These are phyloP conservation scores for Astur gentilis DNA, from an alignment of 2,113 vertebrate species.

Conservation along the genomic window DNA sequence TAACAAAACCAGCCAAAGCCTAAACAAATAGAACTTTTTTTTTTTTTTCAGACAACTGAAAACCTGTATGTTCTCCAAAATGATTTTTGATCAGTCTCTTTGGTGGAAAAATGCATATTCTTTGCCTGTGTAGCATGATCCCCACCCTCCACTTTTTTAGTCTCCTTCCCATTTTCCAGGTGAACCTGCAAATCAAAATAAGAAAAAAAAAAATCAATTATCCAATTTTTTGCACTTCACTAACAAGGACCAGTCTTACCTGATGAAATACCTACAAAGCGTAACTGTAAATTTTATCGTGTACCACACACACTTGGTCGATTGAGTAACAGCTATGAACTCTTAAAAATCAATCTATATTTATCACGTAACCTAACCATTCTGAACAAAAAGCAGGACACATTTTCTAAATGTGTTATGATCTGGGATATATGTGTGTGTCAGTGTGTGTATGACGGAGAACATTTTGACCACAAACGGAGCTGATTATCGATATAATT, in stretches of 20 bases:
- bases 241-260: constrained; percentile 26
- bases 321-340: neutral
- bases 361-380: neutral
- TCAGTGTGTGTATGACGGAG: neutral
- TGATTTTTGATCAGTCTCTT: neutral
- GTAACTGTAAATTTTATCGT: neutral
- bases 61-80: neutral
- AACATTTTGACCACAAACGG: constrained; percentile 60
- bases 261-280: constrained; percentile 35
- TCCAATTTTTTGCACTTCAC: neutral
- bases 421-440: neutral
- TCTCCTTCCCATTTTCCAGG: neutral
- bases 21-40: neutral
- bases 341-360: constrained; percentile 45
- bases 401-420: neutral
- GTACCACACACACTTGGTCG: constrained; percentile 21
- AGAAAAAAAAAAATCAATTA: neutral
- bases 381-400: neutral
- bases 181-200: neutral
- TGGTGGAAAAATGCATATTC: neutral
- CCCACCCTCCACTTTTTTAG: neutral
- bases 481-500: constrained; percentile 70
- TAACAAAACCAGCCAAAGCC: neutral
- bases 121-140: neutral
- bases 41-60: neutral